These are phyloP conservation scores for Macrostomum lignano DNA, from an alignment of 1,140 invertebrate genomes.

Conservation along the genomic window DNA sequence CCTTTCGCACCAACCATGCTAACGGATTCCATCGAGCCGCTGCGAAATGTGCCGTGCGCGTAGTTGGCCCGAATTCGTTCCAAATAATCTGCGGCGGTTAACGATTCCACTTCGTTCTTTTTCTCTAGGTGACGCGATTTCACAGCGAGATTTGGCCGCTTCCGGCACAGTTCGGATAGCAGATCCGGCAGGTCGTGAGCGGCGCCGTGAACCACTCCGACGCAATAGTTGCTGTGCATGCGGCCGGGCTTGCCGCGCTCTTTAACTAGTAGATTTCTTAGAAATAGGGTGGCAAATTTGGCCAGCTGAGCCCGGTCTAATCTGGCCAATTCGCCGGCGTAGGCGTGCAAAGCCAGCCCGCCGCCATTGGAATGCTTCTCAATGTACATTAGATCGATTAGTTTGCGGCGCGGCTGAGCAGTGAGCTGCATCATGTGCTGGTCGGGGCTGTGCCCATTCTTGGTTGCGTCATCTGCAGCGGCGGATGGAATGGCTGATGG, in stretches of 20 bases:
- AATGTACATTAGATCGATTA: slow-evolving; percentile 40
- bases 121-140: slow-evolving; percentile 53
- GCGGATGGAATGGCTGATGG: too few species aligned
- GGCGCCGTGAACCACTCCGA: slow-evolving; percentile 81
- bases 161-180: slow-evolving; percentile 56
- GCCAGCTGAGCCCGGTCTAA: slow-evolving; percentile 43
- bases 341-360: slow-evolving; percentile 58
- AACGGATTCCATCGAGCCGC: slow-evolving; percentile 73
- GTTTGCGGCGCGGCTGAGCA: slow-evolving; percentile 16
- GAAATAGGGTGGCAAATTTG: slow-evolving; percentile 57
- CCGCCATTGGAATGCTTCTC: slow-evolving; percentile 86
- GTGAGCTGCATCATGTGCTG: too few species aligned
- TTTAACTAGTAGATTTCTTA: slow-evolving; percentile 36
- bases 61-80: slow-evolving; percentile 55
- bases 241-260: slow-evolving; percentile 15
- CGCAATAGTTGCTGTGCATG: slow-evolving; percentile 40
- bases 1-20: slow-evolving; percentile 82
- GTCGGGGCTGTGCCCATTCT: too few species aligned
- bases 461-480: too few species aligned
- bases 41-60: slow-evolving; percentile 56
- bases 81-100: slow-evolving; percentile 55
- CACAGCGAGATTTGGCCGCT: slow-evolving; percentile 53
- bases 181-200: slow-evolving; percentile 62
- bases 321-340: slow-evolving; percentile 59
- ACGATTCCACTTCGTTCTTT: slow-evolving; percentile 74